Conservation (phyloP, 2,113 vertebrate species). For the Caranx ignobilis region DNA sequence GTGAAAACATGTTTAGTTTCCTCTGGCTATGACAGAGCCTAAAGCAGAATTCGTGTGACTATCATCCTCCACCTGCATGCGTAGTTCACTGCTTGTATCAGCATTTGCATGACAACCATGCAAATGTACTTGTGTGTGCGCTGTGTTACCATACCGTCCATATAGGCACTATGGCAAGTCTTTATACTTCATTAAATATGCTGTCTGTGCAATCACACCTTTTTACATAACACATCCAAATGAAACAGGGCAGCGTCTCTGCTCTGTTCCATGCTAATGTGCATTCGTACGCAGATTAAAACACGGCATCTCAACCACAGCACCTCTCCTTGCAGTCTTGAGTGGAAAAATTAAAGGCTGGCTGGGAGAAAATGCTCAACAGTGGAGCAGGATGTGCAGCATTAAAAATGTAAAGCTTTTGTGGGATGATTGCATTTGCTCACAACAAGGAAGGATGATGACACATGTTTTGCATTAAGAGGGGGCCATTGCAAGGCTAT, state of each 20-base stretch:
- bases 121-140: not conserved
- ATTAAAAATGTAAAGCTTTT: constrained; percentile 58
- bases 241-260: not conserved
- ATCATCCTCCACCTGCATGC: constrained; percentile 9
- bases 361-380: constrained; percentile 13
- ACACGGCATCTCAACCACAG: not conserved
- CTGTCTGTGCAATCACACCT: not conserved
- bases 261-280: not conserved
- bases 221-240: not conserved
- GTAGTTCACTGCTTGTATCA: not conserved
- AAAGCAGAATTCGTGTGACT: constrained; percentile 8
- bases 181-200: not conserved
- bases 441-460: constrained; percentile 14
- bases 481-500: constrained; percentile 5
- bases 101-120: not conserved
- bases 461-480: constrained; percentile 51
- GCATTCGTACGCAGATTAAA: not conserved
- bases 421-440: constrained; percentile 35
- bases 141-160: constrained; percentile 8
- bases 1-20: constrained; percentile 21
- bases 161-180: not conserved
- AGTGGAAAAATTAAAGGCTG: not conserved
- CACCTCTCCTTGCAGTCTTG: not conserved
- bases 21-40: not conserved
- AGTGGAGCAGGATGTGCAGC: constrained; percentile 9